Evolutionary conservation across 2,797 vertebrate species (phyloP).

Genomic region (Podarcis lilfordi): DNA sequence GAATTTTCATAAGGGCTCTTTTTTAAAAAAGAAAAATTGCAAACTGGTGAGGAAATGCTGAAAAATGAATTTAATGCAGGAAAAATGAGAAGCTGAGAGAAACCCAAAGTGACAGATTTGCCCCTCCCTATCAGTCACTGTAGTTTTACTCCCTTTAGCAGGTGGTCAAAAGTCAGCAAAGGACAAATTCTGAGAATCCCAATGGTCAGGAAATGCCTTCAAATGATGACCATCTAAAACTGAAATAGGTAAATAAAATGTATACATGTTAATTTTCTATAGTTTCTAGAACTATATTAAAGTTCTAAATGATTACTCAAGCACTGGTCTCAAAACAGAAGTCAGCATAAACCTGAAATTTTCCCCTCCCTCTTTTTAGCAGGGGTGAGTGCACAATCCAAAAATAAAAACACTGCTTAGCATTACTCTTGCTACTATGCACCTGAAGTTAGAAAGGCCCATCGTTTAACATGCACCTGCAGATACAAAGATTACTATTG

Average conservation of each 20-base stretch:
- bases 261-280: constrained; percentile 27
- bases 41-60: no score
- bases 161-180: not conserved
- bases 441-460: constrained; percentile 36
- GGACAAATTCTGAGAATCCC: not conserved
- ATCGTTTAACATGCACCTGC: constrained; percentile 50
- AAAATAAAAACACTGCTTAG: not conserved
- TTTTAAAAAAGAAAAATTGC: no score
- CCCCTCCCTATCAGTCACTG: no score
- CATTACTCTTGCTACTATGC: not conserved
- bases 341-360: not conserved
- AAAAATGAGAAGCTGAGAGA: no score
- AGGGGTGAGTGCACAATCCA: accelerated
- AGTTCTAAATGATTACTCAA: not conserved
- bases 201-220: not conserved
- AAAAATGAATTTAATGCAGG: no score
- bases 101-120: no score
- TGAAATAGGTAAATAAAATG: not conserved
- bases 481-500: constrained; percentile 33
- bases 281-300: not conserved
- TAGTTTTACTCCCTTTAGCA: not conserved
- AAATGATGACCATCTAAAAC: not conserved
- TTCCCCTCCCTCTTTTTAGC: not conserved
- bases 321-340: constrained; percentile 6
- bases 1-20: no score